Base-by-base conservation (phyloP, 1,140 invertebrate genomes). In the Drosophila jambulina region DNA sequence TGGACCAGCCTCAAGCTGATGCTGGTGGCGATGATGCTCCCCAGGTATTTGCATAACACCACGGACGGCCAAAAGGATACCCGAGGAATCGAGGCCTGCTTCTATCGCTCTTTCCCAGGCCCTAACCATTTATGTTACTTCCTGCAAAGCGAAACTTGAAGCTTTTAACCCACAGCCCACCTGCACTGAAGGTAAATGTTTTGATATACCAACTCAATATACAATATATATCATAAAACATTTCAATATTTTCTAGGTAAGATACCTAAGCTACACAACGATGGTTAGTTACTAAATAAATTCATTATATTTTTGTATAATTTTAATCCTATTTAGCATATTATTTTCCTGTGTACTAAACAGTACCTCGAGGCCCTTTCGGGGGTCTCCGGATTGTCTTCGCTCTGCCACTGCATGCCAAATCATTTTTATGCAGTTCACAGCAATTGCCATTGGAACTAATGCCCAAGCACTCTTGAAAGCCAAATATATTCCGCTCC, bases 401-500 rank as follows among this genome's bases (percentile, higher is more conserved):
- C 49, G 61, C 69, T 63, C 59, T 88, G 85, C 85, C 85, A 88
- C 85, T 91, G 86, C 81, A 88, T 88, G 75, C 46, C 70, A 85
- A 90, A 88, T 90, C 81, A 87, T 90, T 90, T 91, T 76, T 81
- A 60, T 84, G 68, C 85, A 88, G 80, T 80, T 83, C 81, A 87
- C 77, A 88, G 80, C 80, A 78, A 84, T 78, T 80, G 85, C 77
- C 63, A 76, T 51, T 57, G 86, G 63, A 90, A 90, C 85, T 90
- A 85, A 88, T 91, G 75, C 40, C 54, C 63, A 57, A 46, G 48
- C 53, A 56, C 59, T 57, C 36, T 68, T 70, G 25, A 49, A 67
- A 46, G 57, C 42, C 61, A 80, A 84, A 88, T 84, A 78, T 81
- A 88, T 71, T 81, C 65, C 65, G 69, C 58, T 75, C 57, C 84